phyloP scores from a whole-genome alignment of 2,113 vertebrate species.

The Peromyscus californicus region DNA sequence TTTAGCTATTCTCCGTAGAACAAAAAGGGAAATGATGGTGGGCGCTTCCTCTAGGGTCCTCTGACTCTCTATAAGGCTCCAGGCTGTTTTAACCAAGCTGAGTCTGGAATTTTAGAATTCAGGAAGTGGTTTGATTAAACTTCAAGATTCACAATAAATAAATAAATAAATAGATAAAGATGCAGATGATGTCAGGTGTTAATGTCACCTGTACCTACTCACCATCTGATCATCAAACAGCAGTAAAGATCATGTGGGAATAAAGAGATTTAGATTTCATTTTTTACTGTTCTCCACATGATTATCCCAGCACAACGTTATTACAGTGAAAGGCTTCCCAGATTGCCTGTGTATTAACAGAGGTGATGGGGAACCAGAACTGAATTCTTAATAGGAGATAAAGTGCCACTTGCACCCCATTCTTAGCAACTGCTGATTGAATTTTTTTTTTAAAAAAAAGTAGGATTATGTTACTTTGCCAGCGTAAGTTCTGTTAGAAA shows the following conservation, averaged over 20 bases:
- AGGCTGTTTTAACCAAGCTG: conserved; percentile 37
- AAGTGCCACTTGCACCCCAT: conserved; percentile 9
- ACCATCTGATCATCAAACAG: conserved; percentile 28
- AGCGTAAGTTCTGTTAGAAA: conserved; percentile 72
- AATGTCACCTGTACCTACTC: conserved; percentile 35
- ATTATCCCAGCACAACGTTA: conserved; percentile 42
- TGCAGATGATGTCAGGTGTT: conserved; percentile 24
- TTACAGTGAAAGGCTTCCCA: not conserved
- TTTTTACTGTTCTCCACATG: conserved; percentile 67
- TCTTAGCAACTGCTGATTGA: conserved; percentile 46
- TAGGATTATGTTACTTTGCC: conserved; percentile 75
- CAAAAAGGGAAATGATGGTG: not conserved
- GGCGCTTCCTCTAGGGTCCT: not conserved
- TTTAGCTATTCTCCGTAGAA: not conserved
- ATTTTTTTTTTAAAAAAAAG: conserved; percentile 68
- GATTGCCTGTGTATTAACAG: conserved; percentile 42
- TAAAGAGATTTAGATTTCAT: conserved; percentile 77
- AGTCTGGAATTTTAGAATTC: conserved; percentile 27
- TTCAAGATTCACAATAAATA: conserved; percentile 20
- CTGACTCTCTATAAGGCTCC: conserved; percentile 32
- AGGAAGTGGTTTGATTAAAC: conserved; percentile 28
- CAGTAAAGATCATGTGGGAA: conserved; percentile 60
- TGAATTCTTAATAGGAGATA: conserved; percentile 74
- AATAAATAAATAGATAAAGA: conserved; percentile 8
- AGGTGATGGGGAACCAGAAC: conserved; percentile 44